These are phyloP conservation scores for Anthopleura xanthogrammica DNA, from an alignment of 92 coral and sea anemone genomes.

Conservation along the genomic window DNA sequence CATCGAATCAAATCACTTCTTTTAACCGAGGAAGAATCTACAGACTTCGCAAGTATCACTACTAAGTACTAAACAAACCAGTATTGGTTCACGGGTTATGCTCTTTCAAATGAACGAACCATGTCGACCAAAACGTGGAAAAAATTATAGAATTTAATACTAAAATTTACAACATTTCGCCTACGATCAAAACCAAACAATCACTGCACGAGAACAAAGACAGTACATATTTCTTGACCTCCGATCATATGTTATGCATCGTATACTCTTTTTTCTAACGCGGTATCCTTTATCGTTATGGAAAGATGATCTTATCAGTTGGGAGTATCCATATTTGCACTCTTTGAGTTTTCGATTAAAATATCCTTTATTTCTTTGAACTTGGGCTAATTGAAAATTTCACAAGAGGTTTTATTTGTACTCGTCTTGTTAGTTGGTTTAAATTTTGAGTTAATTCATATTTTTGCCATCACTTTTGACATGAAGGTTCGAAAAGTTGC, in stretches of 20 bases:
- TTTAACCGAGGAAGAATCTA: not conserved
- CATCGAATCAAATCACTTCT: not conserved
- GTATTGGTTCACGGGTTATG: not conserved
- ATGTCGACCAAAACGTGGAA: not conserved
- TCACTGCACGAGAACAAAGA: constrained; percentile 33
- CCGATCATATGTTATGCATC: constrained; percentile 19
- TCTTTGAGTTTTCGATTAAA: not conserved
- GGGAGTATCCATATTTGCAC: not conserved
- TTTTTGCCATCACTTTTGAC: too few relatives aligned
- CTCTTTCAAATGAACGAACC: not conserved
- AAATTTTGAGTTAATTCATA: too few relatives aligned
- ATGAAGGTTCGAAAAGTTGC: too few relatives aligned
- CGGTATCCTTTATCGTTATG: constrained; percentile 5
- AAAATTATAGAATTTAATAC: not conserved
- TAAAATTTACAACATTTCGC: not conserved
- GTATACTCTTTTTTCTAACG: not conserved
- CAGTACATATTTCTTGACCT: constrained; percentile 20
- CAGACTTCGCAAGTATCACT: not conserved
- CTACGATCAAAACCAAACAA: constrained; percentile 27
- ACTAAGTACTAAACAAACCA: not conserved
- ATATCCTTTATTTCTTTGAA: too few relatives aligned
- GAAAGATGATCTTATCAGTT: not conserved
- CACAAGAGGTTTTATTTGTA: too few relatives aligned
- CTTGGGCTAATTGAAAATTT: too few relatives aligned
- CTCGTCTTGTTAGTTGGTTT: too few relatives aligned